Evolutionary conservation across 92 coral and sea anemone genomes (phyloP).

Genomic region (Parazoanthus swiftii): DNA sequence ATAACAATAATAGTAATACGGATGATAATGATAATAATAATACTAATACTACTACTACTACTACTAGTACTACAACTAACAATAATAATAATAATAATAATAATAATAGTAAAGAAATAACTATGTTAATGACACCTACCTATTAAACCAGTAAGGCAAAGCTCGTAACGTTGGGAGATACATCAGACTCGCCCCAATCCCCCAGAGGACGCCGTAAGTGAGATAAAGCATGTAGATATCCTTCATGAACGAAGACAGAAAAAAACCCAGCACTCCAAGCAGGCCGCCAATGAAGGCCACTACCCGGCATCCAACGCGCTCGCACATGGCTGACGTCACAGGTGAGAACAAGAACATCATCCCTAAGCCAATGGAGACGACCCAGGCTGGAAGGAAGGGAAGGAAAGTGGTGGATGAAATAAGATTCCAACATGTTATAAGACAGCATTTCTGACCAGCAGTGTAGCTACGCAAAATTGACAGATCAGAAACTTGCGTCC

Average conservation of each 20-base stretch:
- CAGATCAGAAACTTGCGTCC: too few relatives aligned
- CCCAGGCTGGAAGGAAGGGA: conserved; percentile 73
- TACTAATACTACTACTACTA: too few relatives aligned
- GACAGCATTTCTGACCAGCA: too few relatives aligned
- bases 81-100: neutral
- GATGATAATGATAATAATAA: too few relatives aligned
- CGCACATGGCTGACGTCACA: conserved; percentile 87
- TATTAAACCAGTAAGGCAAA: conserved; percentile 91
- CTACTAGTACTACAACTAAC: too few relatives aligned
- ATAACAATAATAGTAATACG: too few relatives aligned
- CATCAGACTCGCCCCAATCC: conserved; percentile 88
- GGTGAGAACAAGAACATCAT: conserved; percentile 96
- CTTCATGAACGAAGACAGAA: conserved; percentile 77
- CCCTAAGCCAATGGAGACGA: conserved; percentile 88
- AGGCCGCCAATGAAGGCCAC: conserved; percentile 84
- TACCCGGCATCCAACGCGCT: conserved; percentile 90
- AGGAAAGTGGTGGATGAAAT: neutral
- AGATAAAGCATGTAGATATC: conserved; percentile 68
- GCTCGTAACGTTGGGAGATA: conserved; percentile 85
- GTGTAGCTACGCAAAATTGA: too few relatives aligned
- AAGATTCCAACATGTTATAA: neutral
- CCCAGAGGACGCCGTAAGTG: conserved; percentile 93
- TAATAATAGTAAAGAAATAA: too few relatives aligned
- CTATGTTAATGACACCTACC: conserved; percentile 41
- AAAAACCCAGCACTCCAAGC: conserved; percentile 73